Percentiles rank a stretch among this genome's conserved stretches.
phyloP scores from a whole-genome alignment of 2,113 vertebrate genomes.

The Cyanoramphus novaezelandiae region DNA sequence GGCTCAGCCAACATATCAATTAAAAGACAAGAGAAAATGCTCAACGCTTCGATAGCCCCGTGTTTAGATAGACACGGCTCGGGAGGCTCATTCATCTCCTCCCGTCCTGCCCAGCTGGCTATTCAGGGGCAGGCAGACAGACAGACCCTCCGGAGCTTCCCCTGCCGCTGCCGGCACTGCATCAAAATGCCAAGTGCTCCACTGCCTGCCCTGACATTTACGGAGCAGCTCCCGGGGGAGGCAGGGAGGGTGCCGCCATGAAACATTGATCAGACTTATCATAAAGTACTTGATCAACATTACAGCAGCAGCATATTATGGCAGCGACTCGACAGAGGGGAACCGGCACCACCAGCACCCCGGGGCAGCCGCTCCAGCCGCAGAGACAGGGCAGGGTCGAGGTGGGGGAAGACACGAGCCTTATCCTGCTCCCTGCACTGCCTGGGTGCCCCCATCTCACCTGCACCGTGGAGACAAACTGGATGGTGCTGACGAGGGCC shows the following conservation, averaged over 20 bases:
- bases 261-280: conserved; percentile 66
- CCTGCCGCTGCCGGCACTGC: conserved; percentile 12
- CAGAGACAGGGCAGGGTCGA: neutral
- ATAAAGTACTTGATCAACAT: conserved; percentile 53
- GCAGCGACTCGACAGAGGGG: neutral
- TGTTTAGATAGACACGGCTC: conserved; percentile 52
- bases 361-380: fast-evolving
- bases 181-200: conserved; percentile 59
- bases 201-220: conserved; percentile 63
- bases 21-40: conserved; percentile 32
- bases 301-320: neutral
- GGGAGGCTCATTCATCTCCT: conserved; percentile 64
- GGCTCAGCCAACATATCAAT: conserved; percentile 47
- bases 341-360: neutral
- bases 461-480: conserved; percentile 95
- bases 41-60: conserved; percentile 16
- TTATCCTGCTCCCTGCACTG: fast-evolving
- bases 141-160: conserved; percentile 40
- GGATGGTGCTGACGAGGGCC: conserved; percentile 96
- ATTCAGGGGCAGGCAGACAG: conserved; percentile 42
- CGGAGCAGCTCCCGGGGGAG: conserved; percentile 49
- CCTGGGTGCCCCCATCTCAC: conserved; percentile 59
- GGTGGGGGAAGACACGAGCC: neutral
- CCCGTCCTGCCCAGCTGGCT: conserved; percentile 9
- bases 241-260: conserved; percentile 43